Evolutionary conservation across 1,140 invertebrate species (phyloP), one percentile per base, ranked within the genome.

Genomic region (Tetraneura akinire): DNA sequence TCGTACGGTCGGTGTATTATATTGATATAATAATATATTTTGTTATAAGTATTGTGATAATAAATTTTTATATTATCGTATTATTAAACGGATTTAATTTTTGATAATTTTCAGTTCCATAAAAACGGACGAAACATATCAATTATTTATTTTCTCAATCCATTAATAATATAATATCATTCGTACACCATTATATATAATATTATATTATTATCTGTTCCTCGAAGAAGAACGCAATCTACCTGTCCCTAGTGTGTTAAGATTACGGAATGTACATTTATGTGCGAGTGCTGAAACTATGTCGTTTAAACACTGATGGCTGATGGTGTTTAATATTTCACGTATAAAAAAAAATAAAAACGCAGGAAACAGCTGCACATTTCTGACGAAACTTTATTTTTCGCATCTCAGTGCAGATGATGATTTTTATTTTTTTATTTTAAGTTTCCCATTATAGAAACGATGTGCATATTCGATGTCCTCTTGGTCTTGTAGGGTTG

Each of bases 151-250:
- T 37, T 57, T 60, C n/a, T 57, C 73, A 26, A 21, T 51, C 57
- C 73, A 57, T 57, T 57, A 57, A 76, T 32, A 74, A 55, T 42
- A 42, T 42, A n/a, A n/a, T n/a, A n/a, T n/a, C n/a, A n/a, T n/a
- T n/a, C n/a, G n/a, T 37, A 5, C 13, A 0, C 51, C 51, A n/a
- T n/a, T n/a, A n/a, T n/a, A n/a, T n/a, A 37, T 37, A 8, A 37
- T 37, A 37, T 37, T 37, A 8, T 37, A 37, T 37, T 37, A 37
- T 4, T 10, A 62, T 76, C 32, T 55, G 57, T 29, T 42, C 9
- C 73, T 18, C 23, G n/a, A 32, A 76, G 51, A 76, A 76, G n/a
- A n/a, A n/a, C n/a, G n/a, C 73, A 76, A 55, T 76, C 42, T 32
- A 76, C 18, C 53, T 76, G 49, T 76, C 53, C 5, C 14, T 1